phyloP scores from a whole-genome alignment of 2,797 vertebrate species.

The Periparus ater region DNA sequence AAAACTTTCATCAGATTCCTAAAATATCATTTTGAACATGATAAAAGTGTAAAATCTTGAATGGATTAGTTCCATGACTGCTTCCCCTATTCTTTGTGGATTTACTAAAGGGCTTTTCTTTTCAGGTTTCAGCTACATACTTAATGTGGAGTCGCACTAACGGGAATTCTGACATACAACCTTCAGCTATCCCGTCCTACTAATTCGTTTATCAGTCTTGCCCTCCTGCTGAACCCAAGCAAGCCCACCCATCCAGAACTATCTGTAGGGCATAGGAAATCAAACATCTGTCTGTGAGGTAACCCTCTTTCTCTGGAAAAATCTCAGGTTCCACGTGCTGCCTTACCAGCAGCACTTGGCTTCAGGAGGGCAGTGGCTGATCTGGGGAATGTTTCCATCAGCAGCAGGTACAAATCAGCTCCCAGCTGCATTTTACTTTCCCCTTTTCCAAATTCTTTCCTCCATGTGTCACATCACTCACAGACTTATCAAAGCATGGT shows the following conservation, averaged over 20 bases:
- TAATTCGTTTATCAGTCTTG: fast-evolving
- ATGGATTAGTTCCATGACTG: background rate
- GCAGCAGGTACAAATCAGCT: background rate
- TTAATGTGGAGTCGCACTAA: background rate
- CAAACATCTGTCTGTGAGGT: background rate
- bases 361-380: background rate
- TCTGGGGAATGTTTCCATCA: background rate
- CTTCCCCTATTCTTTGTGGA: background rate
- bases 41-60: background rate
- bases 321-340: fast-evolving
- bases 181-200: fast-evolving
- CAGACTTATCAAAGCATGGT: background rate
- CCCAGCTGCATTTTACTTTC: background rate
- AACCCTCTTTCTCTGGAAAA: background rate
- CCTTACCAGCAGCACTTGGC: background rate
- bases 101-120: background rate
- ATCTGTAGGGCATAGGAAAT: background rate
- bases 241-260: background rate
- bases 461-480: background rate
- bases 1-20: background rate
- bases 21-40: background rate
- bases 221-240: background rate
- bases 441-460: background rate
- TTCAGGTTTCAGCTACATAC: background rate
- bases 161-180: background rate